phyloP scores from a whole-genome alignment of 1,140 invertebrate genomes.

The Meloidogyne chitwoodi region DNA sequence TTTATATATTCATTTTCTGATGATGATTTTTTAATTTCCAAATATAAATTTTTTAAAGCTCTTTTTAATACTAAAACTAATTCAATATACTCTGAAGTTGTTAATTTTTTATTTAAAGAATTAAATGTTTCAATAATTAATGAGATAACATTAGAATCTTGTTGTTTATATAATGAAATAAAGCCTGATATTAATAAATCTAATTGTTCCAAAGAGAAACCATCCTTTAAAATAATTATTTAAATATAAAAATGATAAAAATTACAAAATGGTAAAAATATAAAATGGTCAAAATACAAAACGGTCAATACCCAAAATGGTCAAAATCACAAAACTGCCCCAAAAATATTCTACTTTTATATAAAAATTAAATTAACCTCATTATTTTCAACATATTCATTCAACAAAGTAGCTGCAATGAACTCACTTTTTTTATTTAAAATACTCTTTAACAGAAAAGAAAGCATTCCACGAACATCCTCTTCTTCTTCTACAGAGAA shows the following conservation, averaged over 20 bases:
- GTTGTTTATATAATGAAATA: conserved; percentile 43
- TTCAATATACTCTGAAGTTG: conserved; percentile 29
- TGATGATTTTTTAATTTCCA: conserved; percentile 1
- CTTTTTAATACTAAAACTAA: conserved; percentile 40
- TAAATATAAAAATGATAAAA: conserved; percentile 11
- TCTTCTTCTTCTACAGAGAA: conserved; percentile 69
- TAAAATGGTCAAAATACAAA: conserved; percentile 3
- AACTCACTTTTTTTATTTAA: conserved; percentile 7
- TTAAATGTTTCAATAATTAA: conserved; percentile 37
- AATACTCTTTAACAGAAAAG: conserved; percentile 25
- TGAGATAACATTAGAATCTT: conserved; percentile 38
- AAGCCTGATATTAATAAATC: conserved; percentile 47
- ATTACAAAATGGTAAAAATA: no score
- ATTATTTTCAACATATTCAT: conserved; percentile 42
- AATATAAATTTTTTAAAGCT: conserved; percentile 38
- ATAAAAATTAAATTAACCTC: neutral
- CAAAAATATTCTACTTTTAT: no score
- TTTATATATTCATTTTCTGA: neutral
- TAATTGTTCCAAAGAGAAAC: conserved; percentile 18
- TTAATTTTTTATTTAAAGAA: conserved; percentile 40
- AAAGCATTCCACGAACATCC: conserved; percentile 39
- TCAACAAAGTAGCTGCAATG: conserved; percentile 29
- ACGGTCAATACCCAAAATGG: conserved; percentile 17
- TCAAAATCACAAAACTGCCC: neutral
- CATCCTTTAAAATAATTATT: neutral